Evolutionary conservation across 2,888 invertebrate species (phyloP).

Genomic region (Eulithis testata): DNA sequence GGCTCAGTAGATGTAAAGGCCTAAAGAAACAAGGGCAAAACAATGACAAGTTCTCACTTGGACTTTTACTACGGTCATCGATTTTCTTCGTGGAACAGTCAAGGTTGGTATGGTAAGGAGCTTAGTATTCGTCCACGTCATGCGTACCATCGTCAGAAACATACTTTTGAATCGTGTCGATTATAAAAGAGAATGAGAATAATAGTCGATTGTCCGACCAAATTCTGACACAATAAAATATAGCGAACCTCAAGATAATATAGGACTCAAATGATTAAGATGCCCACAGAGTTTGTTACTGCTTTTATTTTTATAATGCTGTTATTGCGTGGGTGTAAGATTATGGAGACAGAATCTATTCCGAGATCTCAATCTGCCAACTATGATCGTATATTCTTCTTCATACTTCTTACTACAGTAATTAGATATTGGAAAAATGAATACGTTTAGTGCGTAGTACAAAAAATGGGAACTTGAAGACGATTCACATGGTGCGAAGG

Average conservation of each 20-base stretch:
- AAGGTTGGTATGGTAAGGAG: conserved; percentile 14
- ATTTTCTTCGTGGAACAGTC: conserved; percentile 28
- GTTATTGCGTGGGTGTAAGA: conserved; percentile 12
- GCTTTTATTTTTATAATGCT: not conserved
- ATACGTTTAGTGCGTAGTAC: not conserved
- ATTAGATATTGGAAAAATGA: not conserved
- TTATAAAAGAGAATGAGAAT: not conserved
- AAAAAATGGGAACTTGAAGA: conserved; percentile 11
- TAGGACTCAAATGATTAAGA: not conserved
- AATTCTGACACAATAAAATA: not conserved
- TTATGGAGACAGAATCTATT: conserved; percentile 14
- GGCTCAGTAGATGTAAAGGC: no score
- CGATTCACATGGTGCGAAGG: conserved; percentile 23
- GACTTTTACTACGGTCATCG: conserved; percentile 16
- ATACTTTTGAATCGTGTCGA: not conserved
- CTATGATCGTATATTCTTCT: not conserved
- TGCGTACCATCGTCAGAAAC: not conserved
- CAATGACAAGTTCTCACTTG: not conserved
- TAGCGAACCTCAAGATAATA: not conserved
- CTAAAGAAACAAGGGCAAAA: no score
- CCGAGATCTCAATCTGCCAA: not conserved
- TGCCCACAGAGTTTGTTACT: not conserved
- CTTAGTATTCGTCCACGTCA: conserved; percentile 18
- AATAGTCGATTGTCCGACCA: not conserved
- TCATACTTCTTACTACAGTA: not conserved